These are phyloP conservation scores for Saccostrea echinata DNA, from an alignment of 1,140 invertebrate species.

Conservation along the genomic window DNA sequence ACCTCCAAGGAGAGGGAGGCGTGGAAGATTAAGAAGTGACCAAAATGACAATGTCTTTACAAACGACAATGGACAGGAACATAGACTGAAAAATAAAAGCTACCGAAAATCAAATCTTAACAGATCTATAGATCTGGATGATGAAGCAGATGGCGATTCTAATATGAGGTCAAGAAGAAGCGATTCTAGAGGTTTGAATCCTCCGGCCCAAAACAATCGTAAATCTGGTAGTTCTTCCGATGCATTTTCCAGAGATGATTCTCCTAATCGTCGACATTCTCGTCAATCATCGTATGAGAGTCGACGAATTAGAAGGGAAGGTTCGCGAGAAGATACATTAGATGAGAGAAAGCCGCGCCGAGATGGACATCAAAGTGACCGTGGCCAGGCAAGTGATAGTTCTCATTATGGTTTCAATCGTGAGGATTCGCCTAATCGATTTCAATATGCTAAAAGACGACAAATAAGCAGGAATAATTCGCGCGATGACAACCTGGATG, in stretches of 20 bases:
- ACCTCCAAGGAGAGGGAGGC: conserved; percentile 58
- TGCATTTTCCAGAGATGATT: conserved; percentile 72
- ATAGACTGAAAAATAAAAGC: conserved; percentile 84
- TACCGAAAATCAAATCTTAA: conserved; percentile 88
- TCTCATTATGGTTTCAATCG: conserved; percentile 71
- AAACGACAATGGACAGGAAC: conserved; percentile 61
- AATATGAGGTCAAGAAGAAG: background rate
- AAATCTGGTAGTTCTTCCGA: conserved; percentile 71
- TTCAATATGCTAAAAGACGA: conserved; percentile 56
- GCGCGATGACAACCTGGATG: conserved; percentile 71
- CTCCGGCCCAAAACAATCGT: conserved; percentile 22
- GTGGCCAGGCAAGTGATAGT: conserved; percentile 67
- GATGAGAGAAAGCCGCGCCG: conserved; percentile 67
- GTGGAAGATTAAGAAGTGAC: conserved; percentile 52
- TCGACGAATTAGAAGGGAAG: conserved; percentile 65
- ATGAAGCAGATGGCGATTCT: conserved; percentile 55
- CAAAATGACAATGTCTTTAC: conserved; percentile 68
- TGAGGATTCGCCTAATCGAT: conserved; percentile 75
- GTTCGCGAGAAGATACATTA: conserved; percentile 71
- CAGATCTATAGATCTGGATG: conserved; percentile 79
- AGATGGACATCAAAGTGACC: conserved; percentile 64
- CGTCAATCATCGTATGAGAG: conserved; percentile 54
- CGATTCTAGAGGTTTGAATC: conserved; percentile 32
- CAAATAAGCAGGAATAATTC: conserved; percentile 69
- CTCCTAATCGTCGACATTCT: conserved; percentile 65